A percentile compares a stretch with the other conserved stretches of the same genome.
Conservation (phyloP, 2,113 vertebrate genomes). For the Danionella cerebrum region DNA sequence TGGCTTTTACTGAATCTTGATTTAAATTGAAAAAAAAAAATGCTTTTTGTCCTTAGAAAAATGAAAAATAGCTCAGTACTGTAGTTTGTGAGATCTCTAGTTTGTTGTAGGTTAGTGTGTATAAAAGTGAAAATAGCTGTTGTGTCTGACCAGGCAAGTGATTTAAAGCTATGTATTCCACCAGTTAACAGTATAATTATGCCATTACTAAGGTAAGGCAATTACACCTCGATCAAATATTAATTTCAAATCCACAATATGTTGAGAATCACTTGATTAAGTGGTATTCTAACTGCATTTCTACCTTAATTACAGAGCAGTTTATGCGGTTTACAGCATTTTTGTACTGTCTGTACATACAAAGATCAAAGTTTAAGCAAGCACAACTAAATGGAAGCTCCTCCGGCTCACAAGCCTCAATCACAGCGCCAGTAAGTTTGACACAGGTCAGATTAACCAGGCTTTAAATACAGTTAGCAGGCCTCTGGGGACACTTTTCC, state of each 20-base stretch:
- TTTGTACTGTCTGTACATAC: constrained; percentile 21
- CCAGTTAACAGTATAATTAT: not conserved
- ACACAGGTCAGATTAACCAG: constrained; percentile 52
- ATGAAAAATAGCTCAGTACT: too few relatives aligned
- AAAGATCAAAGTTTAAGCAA: constrained; percentile 29
- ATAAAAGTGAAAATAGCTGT: too few relatives aligned
- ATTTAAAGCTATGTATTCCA: not conserved
- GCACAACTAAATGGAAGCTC: constrained; percentile 27
- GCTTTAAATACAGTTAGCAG: constrained; percentile 52
- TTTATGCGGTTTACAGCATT: not conserved
- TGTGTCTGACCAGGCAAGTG: not conserved
- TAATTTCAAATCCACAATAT: not conserved
- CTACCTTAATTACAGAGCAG: constrained; percentile 22
- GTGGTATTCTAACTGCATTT: not conserved
- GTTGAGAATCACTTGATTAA: constrained; percentile 8
- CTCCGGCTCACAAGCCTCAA: constrained; percentile 37
- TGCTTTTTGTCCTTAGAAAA: too few relatives aligned
- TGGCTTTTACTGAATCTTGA: too few relatives aligned
- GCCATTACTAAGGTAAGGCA: constrained; percentile 14
- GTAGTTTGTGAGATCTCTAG: too few relatives aligned
- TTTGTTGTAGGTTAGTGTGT: too few relatives aligned
- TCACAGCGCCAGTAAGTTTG: constrained; percentile 27
- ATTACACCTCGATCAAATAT: constrained; percentile 20
- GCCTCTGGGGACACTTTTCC: constrained; percentile 38
- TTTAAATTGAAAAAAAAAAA: too few relatives aligned